phyloP scores from a whole-genome alignment of 2,113 vertebrate species.

The Donacobius atricapilla region DNA sequence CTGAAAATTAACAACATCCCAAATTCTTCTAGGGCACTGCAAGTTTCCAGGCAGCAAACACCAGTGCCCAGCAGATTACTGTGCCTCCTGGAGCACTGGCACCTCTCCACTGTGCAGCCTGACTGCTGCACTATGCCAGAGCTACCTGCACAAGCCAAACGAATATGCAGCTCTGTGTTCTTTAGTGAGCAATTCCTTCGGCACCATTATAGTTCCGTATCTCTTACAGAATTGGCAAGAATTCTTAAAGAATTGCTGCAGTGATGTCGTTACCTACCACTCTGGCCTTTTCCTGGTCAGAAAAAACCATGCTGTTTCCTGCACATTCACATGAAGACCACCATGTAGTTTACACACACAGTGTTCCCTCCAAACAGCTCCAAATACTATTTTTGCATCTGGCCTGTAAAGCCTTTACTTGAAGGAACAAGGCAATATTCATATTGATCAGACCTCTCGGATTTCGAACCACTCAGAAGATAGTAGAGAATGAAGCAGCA shows the following conservation, averaged over 20 bases:
- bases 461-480: background rate
- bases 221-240: background rate
- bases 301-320: background rate
- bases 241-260: background rate
- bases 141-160: background rate
- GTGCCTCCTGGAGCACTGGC: background rate
- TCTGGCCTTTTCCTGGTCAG: background rate
- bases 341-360: background rate
- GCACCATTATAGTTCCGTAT: background rate
- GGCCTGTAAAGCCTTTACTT: background rate
- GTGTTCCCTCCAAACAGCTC: background rate
- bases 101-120: background rate
- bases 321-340: background rate
- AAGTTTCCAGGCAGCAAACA: background rate
- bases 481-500: background rate
- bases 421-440: background rate
- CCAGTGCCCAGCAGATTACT: no score
- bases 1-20: background rate
- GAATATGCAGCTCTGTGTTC: accelerated
- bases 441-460: accelerated
- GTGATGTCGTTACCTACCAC: background rate
- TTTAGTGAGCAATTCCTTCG: background rate
- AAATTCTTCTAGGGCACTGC: background rate
- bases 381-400: background rate
- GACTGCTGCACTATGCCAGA: background rate